A percentile compares a stretch with the other conserved stretches of the same genome.
Conservation (phyloP, 1,140 invertebrate genomes). For the Drosophila santomea region DNA sequence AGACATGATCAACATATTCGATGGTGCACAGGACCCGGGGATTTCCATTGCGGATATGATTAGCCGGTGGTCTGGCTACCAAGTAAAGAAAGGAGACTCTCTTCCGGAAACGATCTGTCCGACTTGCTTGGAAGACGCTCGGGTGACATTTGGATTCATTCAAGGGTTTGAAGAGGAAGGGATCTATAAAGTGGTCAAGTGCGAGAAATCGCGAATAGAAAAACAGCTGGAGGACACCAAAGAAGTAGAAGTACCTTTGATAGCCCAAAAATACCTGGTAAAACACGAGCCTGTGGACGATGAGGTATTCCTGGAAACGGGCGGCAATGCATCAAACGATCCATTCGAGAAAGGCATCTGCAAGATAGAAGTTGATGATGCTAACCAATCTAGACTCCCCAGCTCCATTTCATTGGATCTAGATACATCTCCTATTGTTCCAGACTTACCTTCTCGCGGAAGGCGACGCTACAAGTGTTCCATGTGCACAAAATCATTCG, state of each 20-base stretch:
- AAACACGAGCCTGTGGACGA: conserved; percentile 2
- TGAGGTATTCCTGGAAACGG: background rate
- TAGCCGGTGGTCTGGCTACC: background rate
- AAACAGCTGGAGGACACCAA: background rate
- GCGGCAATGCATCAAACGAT: background rate
- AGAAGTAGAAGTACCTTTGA: background rate
- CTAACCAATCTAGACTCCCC: background rate
- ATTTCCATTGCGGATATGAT: background rate
- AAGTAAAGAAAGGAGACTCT: background rate
- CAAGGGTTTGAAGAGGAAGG: background rate
- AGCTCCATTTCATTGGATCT: background rate
- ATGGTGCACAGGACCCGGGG: background rate
- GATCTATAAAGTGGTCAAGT: no score
- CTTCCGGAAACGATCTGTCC: background rate
- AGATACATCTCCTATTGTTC: background rate
- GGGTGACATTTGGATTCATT: background rate
- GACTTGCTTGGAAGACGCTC: background rate
- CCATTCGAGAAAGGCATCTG: background rate
- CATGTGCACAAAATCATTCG: background rate
- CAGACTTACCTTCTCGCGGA: background rate
- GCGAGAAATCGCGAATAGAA: no score
- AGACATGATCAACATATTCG: conserved; percentile 1
- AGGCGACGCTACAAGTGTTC: conserved; percentile 4
- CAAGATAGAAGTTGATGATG: background rate
- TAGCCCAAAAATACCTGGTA: background rate